These are phyloP conservation scores for Malurus elegans DNA, from an alignment of 2,113 vertebrate species.

Conservation along the genomic window DNA sequence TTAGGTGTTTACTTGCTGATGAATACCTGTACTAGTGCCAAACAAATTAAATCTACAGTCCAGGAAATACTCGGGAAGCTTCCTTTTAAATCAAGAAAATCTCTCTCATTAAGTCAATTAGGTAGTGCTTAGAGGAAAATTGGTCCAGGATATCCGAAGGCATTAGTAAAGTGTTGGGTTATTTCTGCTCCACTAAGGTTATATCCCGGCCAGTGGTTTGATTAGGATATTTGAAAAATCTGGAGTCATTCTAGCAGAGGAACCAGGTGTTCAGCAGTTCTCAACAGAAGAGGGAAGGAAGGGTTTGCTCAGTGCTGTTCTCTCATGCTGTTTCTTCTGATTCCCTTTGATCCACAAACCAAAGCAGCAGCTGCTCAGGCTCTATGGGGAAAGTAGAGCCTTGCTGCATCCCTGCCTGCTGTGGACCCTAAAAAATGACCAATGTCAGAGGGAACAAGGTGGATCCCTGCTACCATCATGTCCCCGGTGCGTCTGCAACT, in stretches of 20 bases:
- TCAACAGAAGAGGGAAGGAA: background rate
- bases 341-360: background rate
- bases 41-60: background rate
- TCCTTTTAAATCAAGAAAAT: background rate
- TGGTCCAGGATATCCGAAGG: background rate
- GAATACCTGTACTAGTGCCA: background rate
- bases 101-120: background rate
- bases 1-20: background rate
- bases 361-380: background rate
- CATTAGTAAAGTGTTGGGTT: background rate
- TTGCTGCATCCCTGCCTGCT: background rate
- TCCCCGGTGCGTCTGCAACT: background rate
- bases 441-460: fast-evolving
- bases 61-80: background rate
- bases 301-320: background rate
- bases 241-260: background rate
- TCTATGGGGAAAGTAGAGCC: background rate
- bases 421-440: background rate
- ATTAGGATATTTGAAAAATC: background rate
- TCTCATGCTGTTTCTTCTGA: background rate
- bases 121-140: background rate
- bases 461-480: background rate
- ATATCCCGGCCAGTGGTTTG: background rate
- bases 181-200: background rate
- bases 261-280: background rate